These are phyloP conservation scores for Nothobranchius kuhntae DNA, from an alignment of 2,113 vertebrate genomes.

Conservation along the genomic window DNA sequence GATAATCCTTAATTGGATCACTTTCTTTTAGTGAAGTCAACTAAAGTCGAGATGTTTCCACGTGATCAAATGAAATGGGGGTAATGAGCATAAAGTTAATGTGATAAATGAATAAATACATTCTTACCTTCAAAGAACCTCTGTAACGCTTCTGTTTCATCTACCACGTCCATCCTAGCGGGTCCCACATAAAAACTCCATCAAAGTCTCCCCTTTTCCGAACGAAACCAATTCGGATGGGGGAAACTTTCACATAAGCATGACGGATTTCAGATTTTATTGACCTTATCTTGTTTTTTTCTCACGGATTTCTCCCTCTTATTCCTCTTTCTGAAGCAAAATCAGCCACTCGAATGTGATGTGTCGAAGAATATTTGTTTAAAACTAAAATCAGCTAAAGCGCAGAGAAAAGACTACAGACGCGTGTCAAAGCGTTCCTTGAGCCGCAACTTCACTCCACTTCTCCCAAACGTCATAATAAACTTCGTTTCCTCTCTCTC, in stretches of 20 bases:
- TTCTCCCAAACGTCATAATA: slow-evolving; percentile 11
- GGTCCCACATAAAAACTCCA: slow-evolving; percentile 81
- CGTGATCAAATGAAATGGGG: no score
- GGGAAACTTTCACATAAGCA: slow-evolving; percentile 69
- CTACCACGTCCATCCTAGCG: slow-evolving; percentile 96
- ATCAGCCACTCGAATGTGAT: slow-evolving; percentile 20
- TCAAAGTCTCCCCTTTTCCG: slow-evolving; percentile 74
- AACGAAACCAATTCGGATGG: slow-evolving; percentile 66
- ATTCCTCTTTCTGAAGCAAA: slow-evolving; percentile 15
- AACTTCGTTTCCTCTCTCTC: background rate
- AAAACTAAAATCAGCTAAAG: background rate
- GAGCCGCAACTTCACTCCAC: slow-evolving; percentile 34
- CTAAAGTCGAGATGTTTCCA: no score
- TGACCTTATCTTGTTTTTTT: background rate
- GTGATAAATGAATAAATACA: no score
- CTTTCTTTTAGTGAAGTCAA: no score
- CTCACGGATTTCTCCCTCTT: no score
- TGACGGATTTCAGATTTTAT: slow-evolving; percentile 48
- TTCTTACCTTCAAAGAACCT: slow-evolving; percentile 96
- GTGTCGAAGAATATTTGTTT: no score
- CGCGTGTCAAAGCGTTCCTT: background rate
- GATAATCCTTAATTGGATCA: no score
- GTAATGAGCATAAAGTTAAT: no score
- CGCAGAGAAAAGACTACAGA: background rate
- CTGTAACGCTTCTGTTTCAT: slow-evolving; percentile 97